Evolutionary conservation across 92 coral and sea anemone genomes (phyloP).

Genomic region (Siderastrea siderea): DNA sequence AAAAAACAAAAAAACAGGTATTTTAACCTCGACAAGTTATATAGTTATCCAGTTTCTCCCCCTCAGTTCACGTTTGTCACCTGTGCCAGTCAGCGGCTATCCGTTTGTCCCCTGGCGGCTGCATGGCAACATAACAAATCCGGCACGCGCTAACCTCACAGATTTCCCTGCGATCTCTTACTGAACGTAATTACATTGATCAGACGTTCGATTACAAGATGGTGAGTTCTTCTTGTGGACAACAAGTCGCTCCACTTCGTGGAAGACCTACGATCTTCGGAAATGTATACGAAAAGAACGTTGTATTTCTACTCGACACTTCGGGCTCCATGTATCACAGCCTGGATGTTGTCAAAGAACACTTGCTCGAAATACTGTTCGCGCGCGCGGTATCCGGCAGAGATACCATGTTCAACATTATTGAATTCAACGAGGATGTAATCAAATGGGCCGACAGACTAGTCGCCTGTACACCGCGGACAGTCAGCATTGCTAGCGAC

Average conservation of each 20-base stretch:
- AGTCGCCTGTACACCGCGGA: conserved; percentile 88
- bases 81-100: conserved; percentile 17
- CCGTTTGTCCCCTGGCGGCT: conserved; percentile 14
- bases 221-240: conserved; percentile 72
- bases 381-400: conserved; percentile 86
- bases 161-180: not conserved
- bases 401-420: conserved; percentile 96
- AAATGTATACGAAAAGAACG: conserved; percentile 86
- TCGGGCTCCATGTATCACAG: conserved; percentile 99
- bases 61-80: not conserved
- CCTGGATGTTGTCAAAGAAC: conserved; percentile 86
- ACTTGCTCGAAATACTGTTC: conserved; percentile 88
- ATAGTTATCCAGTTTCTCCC: not conserved
- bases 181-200: not conserved
- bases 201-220: conserved; percentile 53
- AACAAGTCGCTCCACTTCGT: conserved; percentile 78
- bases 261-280: conserved; percentile 94
- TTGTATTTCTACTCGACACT: conserved; percentile 87
- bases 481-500: conserved; percentile 85
- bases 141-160: conserved; percentile 37
- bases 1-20: too few species aligned
- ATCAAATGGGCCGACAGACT: conserved; percentile 90
- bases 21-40: not conserved
- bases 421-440: conserved; percentile 86
- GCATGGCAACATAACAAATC: conserved; percentile 59